Evolutionary conservation across 1,140 invertebrate species (phyloP).

Genomic region (Chironomus tepperi): DNA sequence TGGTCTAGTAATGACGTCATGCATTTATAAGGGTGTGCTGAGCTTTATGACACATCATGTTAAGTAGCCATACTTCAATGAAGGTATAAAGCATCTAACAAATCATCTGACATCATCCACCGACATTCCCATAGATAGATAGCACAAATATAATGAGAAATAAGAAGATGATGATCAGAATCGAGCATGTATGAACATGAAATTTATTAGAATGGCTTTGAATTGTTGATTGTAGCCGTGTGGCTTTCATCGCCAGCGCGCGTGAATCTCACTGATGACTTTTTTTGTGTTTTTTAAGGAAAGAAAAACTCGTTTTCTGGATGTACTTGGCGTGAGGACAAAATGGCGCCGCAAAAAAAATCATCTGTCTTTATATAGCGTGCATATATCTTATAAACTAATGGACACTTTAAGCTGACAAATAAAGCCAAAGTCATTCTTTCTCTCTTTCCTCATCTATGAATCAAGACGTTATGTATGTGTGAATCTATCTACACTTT

Average conservation of each 20-base stretch:
- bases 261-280: not conserved
- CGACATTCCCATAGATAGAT: not conserved
- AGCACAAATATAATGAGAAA: not conserved
- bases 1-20: too few species aligned
- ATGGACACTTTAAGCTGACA: conserved; percentile 18
- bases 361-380: not conserved
- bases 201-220: conserved; percentile 23
- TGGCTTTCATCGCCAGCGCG: not conserved
- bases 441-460: not conserved
- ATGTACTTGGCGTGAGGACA: conserved; percentile 19
- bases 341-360: conserved; percentile 8
- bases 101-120: too few species aligned
- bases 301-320: conserved; percentile 7
- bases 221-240: conserved; percentile 1
- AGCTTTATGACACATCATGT: not conserved
- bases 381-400: not conserved
- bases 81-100: too few species aligned
- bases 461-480: not conserved
- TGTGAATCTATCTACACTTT: not conserved
- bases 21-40: too few species aligned
- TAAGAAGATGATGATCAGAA: not conserved
- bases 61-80: too few species aligned
- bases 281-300: not conserved
- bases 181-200: not conserved
- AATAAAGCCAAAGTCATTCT: not conserved